Conservation (phyloP, 2,888 invertebrate species). For the Incurvaria masculella region DNA sequence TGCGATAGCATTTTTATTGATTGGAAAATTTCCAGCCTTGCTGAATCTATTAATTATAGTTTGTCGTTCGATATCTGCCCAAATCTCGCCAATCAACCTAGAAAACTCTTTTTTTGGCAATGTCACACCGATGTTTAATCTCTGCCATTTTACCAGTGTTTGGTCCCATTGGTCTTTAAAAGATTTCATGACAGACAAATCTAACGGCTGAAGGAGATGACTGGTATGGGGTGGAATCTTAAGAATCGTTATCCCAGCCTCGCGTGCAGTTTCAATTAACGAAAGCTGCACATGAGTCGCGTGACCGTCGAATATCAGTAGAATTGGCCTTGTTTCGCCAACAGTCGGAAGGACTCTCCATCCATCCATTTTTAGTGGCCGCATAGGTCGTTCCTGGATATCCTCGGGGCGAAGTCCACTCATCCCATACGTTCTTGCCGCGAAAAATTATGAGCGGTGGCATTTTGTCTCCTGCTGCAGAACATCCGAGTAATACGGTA, state of each 20-base stretch:
- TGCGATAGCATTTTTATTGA: not conserved
- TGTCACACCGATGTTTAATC: not conserved
- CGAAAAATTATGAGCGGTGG: too few species aligned
- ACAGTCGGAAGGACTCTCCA: too few species aligned
- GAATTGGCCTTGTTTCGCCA: too few species aligned
- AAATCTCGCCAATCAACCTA: not conserved
- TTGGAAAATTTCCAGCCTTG: not conserved
- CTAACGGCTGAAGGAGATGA: not conserved
- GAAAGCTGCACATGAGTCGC: too few species aligned
- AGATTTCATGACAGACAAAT: not conserved
- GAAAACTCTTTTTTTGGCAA: not conserved
- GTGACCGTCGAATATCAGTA: too few species aligned
- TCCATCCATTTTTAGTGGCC: too few species aligned
- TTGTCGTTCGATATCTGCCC: not conserved
- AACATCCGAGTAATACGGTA: not conserved
- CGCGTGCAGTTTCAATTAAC: too few species aligned
- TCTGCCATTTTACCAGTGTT: not conserved
- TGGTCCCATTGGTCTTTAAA: not conserved
- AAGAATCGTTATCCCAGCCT: too few species aligned
- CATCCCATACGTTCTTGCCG: too few species aligned
- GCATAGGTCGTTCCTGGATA: too few species aligned
- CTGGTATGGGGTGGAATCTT: too few species aligned
- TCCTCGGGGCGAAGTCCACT: too few species aligned
- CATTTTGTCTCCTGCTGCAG: not conserved
- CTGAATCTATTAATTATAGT: not conserved